These are phyloP conservation scores for Chiloscyllium punctatum DNA, from an alignment of 2,797 vertebrate genomes.

Conservation along the genomic window DNA sequence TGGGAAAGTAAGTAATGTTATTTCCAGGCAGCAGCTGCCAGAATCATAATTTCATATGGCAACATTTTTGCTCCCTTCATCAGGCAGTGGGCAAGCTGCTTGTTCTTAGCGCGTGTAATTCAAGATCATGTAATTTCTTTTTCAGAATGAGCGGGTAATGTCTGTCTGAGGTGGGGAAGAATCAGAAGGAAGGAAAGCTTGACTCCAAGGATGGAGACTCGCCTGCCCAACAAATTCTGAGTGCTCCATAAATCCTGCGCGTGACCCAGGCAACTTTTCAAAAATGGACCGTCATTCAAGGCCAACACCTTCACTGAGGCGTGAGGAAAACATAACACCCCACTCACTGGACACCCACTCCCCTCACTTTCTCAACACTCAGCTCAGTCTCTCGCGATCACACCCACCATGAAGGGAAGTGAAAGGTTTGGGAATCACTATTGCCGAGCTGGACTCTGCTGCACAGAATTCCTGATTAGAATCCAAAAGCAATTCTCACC, in stretches of 20 bases:
- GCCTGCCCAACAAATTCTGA: too few species aligned
- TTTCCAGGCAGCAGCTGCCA: slow-evolving; percentile 25
- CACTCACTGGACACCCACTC: not conserved
- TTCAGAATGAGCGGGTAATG: not conserved
- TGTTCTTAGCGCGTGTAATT: not conserved
- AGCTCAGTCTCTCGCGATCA: not conserved
- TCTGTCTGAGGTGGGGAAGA: not conserved
- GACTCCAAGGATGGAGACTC: not conserved
- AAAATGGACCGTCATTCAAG: not conserved
- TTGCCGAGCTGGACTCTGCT: not conserved
- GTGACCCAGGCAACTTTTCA: not conserved
- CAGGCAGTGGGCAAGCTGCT: not conserved
- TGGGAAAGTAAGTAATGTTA: not conserved
- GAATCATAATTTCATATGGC: not conserved
- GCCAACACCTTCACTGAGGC: not conserved
- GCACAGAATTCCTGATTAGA: not conserved
- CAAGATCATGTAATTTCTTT: not conserved
- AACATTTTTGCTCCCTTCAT: not conserved
- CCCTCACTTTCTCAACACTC: not conserved
- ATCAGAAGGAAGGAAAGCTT: not conserved
- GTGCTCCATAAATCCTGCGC: not conserved
- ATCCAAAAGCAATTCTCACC: not conserved
- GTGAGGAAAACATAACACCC: not conserved
- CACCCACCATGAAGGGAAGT: not conserved
- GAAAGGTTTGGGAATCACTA: not conserved